Evolutionary conservation across 2,797 vertebrate species (phyloP).

Genomic region (Pseudomugil tenellus): DNA sequence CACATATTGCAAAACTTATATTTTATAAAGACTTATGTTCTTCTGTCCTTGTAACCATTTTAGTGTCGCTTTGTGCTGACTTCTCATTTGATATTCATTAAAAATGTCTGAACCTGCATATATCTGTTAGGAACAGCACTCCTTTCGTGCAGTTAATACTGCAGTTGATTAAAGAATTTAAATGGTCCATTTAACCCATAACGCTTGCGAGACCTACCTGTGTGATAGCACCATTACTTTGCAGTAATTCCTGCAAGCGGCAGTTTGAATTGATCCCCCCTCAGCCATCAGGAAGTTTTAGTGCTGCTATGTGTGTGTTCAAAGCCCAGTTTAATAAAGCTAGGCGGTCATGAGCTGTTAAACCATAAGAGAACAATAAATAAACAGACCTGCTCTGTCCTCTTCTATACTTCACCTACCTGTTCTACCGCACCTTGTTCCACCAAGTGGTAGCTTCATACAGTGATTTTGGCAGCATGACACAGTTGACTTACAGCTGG

Average conservation of each 20-base stretch:
- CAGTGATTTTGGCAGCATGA: slow-evolving; percentile 25
- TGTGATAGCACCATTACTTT: slow-evolving; percentile 78
- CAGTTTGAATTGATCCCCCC: slow-evolving; percentile 81
- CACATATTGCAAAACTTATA: background rate
- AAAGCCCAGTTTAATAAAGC: slow-evolving; percentile 90
- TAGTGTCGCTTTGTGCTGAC: slow-evolving; percentile 32
- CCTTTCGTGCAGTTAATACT: slow-evolving; percentile 67
- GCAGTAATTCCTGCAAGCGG: slow-evolving; percentile 81
- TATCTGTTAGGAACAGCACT: slow-evolving; percentile 45
- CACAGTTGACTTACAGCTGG: slow-evolving; percentile 23
- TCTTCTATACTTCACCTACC: slow-evolving; percentile 34
- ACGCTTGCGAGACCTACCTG: slow-evolving; percentile 67
- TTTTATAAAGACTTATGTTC: slow-evolving; percentile 5
- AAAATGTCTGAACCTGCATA: slow-evolving; percentile 46
- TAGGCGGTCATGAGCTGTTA: slow-evolving; percentile 81
- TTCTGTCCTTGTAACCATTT: slow-evolving; percentile 23
- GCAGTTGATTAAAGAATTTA: slow-evolving; percentile 84
- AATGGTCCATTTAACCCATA: slow-evolving; percentile 81
- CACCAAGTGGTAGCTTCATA: slow-evolving; percentile 27
- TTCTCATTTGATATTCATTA: slow-evolving; percentile 68
- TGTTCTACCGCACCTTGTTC: slow-evolving; percentile 22
- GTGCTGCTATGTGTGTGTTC: slow-evolving; percentile 83
- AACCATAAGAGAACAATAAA: slow-evolving; percentile 82
- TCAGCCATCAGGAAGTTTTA: slow-evolving; percentile 84
- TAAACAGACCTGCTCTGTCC: slow-evolving; percentile 74